phyloP scores from a whole-genome alignment of 1,140 invertebrate genomes.

The Drosophila erecta region DNA sequence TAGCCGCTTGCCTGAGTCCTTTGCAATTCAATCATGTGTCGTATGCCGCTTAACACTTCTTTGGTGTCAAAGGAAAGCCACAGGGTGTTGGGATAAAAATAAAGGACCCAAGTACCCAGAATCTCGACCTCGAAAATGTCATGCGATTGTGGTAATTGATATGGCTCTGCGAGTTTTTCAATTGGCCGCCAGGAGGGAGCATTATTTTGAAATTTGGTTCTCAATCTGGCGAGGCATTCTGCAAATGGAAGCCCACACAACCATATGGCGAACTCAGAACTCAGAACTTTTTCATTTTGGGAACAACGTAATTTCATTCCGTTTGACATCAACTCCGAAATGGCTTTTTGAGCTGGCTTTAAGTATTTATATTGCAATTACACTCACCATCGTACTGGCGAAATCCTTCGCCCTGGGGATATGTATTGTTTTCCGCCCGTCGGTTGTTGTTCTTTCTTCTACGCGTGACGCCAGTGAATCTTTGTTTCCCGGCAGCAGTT shows the following conservation, averaged over 20 bases:
- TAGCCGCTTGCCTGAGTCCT: conserved; percentile 3
- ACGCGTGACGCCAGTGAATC: conserved; percentile 20
- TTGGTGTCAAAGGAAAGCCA: conserved; percentile 34
- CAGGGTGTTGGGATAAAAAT: conserved; percentile 8
- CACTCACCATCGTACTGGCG: conserved; percentile 37
- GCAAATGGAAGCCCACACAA: conserved; percentile 16
- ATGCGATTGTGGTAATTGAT: conserved; percentile 21
- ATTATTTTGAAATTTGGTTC: conserved; percentile 26
- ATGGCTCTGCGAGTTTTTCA: conserved; percentile 2
- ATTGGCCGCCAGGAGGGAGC: not conserved
- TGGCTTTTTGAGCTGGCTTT: conserved; percentile 55
- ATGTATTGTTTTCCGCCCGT: not conserved
- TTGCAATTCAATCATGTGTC: conserved; percentile 15
- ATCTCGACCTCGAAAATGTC: not conserved
- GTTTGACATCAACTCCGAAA: conserved; percentile 55
- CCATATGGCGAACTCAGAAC: conserved; percentile 49
- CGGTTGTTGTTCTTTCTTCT: conserved; percentile 5
- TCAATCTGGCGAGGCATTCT: conserved; percentile 4
- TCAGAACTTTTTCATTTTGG: conserved; percentile 60
- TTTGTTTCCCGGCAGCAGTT: conserved; percentile 13
- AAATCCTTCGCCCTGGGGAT: not conserved
- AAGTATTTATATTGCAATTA: conserved; percentile 72
- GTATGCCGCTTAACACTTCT: conserved; percentile 23
- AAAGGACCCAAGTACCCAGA: conserved; percentile 1
- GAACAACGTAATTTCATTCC: conserved; percentile 61